Evolutionary conservation across 2,888 invertebrate species (phyloP).

Genomic region (Galerucella pusilla): DNA sequence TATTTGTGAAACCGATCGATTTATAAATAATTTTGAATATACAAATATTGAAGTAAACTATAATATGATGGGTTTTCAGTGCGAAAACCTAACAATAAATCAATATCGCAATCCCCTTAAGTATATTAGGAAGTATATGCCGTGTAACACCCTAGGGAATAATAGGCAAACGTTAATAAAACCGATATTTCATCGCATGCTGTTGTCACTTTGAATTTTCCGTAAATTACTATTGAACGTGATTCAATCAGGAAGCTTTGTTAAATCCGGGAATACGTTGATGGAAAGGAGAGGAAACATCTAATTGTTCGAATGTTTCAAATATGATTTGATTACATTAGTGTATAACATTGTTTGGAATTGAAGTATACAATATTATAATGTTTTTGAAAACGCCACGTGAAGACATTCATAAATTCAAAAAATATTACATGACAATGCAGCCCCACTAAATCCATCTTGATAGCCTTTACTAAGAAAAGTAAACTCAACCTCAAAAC

Average conservation of each 20-base stretch:
- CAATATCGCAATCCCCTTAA: slow-evolving; percentile 27
- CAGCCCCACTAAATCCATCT: too few relatives aligned
- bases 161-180: slow-evolving; percentile 31
- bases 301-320: background rate
- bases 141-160: slow-evolving; percentile 22
- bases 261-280: background rate
- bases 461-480: too few relatives aligned
- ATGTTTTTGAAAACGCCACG: too few relatives aligned
- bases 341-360: too few relatives aligned
- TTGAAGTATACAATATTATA: too few relatives aligned
- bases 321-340: background rate
- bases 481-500: too few relatives aligned
- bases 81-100: slow-evolving; percentile 30
- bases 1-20: too few relatives aligned
- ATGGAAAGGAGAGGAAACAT: slow-evolving; percentile 9
- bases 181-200: slow-evolving; percentile 18
- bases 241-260: slow-evolving; percentile 14
- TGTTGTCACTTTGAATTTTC: slow-evolving; percentile 21
- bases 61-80: slow-evolving; percentile 21
- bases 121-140: slow-evolving; percentile 30
- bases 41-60: slow-evolving; percentile 1
- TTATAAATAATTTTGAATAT: too few relatives aligned
- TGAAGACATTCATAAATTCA: too few relatives aligned
- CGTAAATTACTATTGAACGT: slow-evolving; percentile 6
- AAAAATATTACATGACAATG: too few relatives aligned